These are phyloP conservation scores for Heliothis peltigera DNA, from an alignment of 2,888 invertebrate genomes.

Conservation along the genomic window DNA sequence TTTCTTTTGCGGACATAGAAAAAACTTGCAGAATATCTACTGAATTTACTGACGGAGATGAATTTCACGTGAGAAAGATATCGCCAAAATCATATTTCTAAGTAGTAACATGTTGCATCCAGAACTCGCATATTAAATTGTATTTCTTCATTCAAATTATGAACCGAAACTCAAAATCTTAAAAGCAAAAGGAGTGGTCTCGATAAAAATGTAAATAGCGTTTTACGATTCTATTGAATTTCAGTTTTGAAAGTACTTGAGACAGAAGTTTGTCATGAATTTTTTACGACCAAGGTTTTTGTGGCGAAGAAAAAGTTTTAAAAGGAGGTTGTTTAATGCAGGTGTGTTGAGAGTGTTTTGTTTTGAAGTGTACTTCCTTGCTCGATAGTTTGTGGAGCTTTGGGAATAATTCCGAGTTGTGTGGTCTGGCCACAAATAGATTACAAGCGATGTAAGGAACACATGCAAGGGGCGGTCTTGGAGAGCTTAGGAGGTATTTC, in stretches of 20 bases:
- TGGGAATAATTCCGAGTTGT: slow-evolving; percentile 33
- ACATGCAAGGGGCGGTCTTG: slow-evolving; percentile 35
- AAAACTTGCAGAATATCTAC: neutral
- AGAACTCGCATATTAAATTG: slow-evolving; percentile 26
- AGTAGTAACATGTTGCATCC: neutral
- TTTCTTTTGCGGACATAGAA: neutral
- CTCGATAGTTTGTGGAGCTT: slow-evolving; percentile 3
- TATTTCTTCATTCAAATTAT: slow-evolving; percentile 29
- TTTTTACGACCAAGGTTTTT: slow-evolving; percentile 23
- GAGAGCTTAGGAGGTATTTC: slow-evolving; percentile 25
- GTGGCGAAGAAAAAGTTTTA: neutral
- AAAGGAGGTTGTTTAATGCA: slow-evolving; percentile 9
- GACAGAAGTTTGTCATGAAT: slow-evolving; percentile 26
- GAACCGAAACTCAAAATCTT: slow-evolving; percentile 20
- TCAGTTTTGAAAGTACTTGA: slow-evolving; percentile 35
- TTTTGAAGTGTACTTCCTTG: slow-evolving; percentile 15
- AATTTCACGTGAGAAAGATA: neutral
- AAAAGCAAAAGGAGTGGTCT: slow-evolving; percentile 24
- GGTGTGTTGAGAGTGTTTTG: slow-evolving; percentile 17
- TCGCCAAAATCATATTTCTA: slow-evolving; percentile 14
- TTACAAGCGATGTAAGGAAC: slow-evolving; percentile 37
- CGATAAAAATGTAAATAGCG: slow-evolving; percentile 58
- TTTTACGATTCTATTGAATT: slow-evolving; percentile 57
- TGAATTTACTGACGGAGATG: neutral
- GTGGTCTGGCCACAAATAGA: slow-evolving; percentile 44